Percentiles rank a stretch among this genome's conserved stretches.
Evolutionary conservation across 1,140 invertebrate genomes (phyloP).

Genomic region (Copidosoma floridanum): DNA sequence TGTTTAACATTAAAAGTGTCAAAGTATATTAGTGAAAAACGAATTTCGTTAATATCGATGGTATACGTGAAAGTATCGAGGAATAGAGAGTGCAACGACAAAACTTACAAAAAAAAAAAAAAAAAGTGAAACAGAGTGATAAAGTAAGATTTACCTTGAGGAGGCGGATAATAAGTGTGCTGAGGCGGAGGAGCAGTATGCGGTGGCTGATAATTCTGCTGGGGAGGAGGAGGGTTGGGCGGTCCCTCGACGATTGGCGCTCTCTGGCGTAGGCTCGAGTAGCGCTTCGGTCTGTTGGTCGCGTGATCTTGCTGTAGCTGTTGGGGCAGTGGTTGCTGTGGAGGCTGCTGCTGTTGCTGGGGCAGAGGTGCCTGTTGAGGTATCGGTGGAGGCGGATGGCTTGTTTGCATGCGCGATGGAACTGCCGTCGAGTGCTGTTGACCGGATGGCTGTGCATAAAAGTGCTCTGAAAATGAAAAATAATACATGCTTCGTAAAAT

Average conservation of each 20-base stretch:
- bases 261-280: constrained; percentile 72
- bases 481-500: too few species aligned
- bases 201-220: constrained; percentile 46
- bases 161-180: constrained; percentile 48
- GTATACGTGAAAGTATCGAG: too few species aligned
- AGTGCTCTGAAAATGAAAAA: constrained; percentile 41
- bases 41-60: too few species aligned
- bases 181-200: too few species aligned
- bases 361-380: constrained; percentile 40
- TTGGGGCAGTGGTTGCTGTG: constrained; percentile 34
- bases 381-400: constrained; percentile 38
- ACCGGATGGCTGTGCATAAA: constrained; percentile 47
- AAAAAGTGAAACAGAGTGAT: too few species aligned
- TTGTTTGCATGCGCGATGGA: constrained; percentile 55
- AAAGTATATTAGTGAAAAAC: too few species aligned
- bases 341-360: constrained; percentile 46
- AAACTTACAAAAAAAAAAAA: too few species aligned
- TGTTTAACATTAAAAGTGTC: too few species aligned
- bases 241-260: constrained; percentile 48
- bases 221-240: constrained; percentile 38
- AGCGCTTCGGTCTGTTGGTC: constrained; percentile 67
- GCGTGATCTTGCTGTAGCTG: constrained; percentile 47
- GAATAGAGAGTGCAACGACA: too few species aligned
- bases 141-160: constrained; percentile 48
- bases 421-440: constrained; percentile 53